A percentile compares a stretch with the other conserved stretches of the same genome.
These are phyloP conservation scores for Tipula unca DNA, from an alignment of 2,888 invertebrate species.

Conservation along the genomic window DNA sequence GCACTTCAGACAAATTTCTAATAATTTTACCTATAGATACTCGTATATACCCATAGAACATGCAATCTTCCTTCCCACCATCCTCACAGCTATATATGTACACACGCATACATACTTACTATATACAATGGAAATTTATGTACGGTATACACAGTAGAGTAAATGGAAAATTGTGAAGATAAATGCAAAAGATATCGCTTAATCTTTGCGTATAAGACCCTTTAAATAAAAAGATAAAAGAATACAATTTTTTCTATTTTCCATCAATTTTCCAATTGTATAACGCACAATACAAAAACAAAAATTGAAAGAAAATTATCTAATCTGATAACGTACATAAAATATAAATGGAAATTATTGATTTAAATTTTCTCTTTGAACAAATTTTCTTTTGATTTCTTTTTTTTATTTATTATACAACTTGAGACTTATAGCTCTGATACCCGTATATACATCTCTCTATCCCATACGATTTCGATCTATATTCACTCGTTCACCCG, in stretches of 20 bases:
- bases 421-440: background rate
- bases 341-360: slow-evolving; percentile 8
- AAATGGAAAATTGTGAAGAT: background rate
- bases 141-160: background rate
- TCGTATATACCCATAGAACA: background rate
- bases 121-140: background rate
- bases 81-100: no score
- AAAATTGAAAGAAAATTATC: background rate
- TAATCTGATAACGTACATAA: background rate
- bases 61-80: background rate
- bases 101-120: no score
- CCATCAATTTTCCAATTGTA: background rate
- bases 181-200: background rate
- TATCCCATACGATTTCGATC: background rate
- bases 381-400: background rate
- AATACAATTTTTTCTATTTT: background rate
- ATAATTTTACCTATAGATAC: no score
- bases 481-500: background rate
- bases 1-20: background rate
- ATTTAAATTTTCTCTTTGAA: background rate
- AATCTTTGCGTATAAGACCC: background rate
- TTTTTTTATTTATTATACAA: background rate
- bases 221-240: background rate
- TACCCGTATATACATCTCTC: background rate
- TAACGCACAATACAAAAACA: background rate